Base-by-base conservation (phyloP, 92 coral and sea anemone species). In the Phenganax stokvisi region DNA sequence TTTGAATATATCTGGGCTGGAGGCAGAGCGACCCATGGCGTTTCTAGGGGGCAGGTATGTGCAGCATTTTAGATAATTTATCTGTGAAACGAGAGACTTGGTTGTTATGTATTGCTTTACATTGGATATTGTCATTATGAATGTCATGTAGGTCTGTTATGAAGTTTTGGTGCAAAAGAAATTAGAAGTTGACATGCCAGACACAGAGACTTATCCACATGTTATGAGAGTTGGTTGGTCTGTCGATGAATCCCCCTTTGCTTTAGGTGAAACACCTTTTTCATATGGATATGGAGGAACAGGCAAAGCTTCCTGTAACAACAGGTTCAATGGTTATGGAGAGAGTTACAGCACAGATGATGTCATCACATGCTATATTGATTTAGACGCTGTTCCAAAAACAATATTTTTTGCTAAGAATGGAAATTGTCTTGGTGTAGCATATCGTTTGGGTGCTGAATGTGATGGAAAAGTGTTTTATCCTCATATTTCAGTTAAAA, bases 1-100 rank as follows among this genome's bases (percentile, higher is more conserved):
- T 96, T 96, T 80, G 99, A 96, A 64, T 92, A 96, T 83, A 83
- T 96, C 91, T 96, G 99, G 99, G 99, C 92, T 62, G 99, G 99
- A 3, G 97, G 91, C 3, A 81, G 99, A 11, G 94, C 96, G 1
- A 92, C 96, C 1, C 90, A 92, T 57, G 99, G 97, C 4, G 90
- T 96, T 27, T 72, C 83, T 29, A 52, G 83, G 31, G 99, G 99
- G 27, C 91, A 91, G 98, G 98, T 91, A 79, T 5, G 11, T 54
- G 8, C n/a, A 25, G 17, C 5, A 37, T 37, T 37, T 37, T 37
- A 37, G 5, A 37, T 37, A 37, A 28, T 71, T 17, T 20, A 47
- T 0, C 20, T 71, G 37, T 71, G 6, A 17, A 28, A 71, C 17
- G 37, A 28, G 65, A 59, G 6, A 6, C 0, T 6, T 12, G 54